Conservation (phyloP, 2,797 vertebrate species). For the Alcedo atthis region DNA sequence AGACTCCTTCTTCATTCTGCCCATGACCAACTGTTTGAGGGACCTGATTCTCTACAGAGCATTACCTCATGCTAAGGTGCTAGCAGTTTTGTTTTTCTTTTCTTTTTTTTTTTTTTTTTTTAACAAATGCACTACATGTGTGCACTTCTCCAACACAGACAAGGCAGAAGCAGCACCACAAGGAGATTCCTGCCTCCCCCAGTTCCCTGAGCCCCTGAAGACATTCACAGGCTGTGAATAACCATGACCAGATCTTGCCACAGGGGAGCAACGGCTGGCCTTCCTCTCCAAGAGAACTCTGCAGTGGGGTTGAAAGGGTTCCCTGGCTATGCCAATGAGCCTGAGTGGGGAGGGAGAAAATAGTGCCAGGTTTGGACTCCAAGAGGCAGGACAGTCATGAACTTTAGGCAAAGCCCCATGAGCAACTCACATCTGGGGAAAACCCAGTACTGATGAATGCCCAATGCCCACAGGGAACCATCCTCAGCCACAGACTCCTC, state of each 20-base stretch:
- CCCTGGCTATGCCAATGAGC: fast-evolving
- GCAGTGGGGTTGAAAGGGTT: too few species aligned
- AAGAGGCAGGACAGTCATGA: not conserved
- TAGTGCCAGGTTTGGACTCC: not conserved
- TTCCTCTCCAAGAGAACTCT: not conserved
- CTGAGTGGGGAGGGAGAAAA: fast-evolving
- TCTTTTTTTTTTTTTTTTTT: too few species aligned
- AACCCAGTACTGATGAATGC: not conserved
- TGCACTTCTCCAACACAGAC: not conserved
- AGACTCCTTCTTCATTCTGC: not conserved
- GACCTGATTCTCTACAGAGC: not conserved
- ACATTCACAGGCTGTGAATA: fast-evolving
- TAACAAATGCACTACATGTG: too few species aligned
- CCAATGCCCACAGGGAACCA: fast-evolving
- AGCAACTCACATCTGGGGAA: not conserved
- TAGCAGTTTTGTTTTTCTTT: too few species aligned
- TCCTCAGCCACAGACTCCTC: not conserved
- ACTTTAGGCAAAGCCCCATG: fast-evolving
- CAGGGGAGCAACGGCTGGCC: fast-evolving
- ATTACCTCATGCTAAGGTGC: not conserved
- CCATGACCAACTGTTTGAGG: not conserved
- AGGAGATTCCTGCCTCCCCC: not conserved
- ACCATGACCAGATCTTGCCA: not conserved
- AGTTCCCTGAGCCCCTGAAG: not conserved
- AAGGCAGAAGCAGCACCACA: fast-evolving